Evolutionary conservation across 2,888 invertebrate species (phyloP).

Genomic region (Caradrina clavipalpis): DNA sequence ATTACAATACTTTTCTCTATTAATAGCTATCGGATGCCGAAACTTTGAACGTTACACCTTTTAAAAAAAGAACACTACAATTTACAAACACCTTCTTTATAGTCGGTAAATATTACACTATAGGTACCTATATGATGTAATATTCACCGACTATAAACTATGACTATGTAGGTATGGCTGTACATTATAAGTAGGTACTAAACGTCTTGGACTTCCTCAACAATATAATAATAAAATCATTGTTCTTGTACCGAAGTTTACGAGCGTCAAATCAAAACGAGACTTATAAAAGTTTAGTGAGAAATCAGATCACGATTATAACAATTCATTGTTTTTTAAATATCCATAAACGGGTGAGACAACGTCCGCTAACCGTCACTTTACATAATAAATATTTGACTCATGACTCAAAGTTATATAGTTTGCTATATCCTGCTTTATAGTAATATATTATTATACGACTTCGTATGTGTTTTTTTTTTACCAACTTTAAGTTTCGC

Average conservation of each 20-base stretch:
- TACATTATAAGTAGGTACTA: too few species aligned
- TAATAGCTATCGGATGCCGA: too few species aligned
- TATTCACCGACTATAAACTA: too few species aligned
- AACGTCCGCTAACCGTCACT: conserved; percentile 44
- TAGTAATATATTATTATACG: background rate
- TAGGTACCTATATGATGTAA: too few species aligned
- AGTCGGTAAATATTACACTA: too few species aligned
- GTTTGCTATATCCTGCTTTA: conserved; percentile 62
- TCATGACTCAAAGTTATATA: conserved; percentile 45
- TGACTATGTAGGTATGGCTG: too few species aligned
- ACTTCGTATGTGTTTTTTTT: too few species aligned
- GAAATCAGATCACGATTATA: conserved; percentile 57
- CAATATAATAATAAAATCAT: conserved; percentile 46
- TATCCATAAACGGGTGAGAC: conserved; percentile 54
- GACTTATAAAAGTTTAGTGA: conserved; percentile 48
- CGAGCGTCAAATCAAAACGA: conserved; percentile 39
- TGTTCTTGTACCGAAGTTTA: conserved; percentile 43
- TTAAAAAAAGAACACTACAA: too few species aligned
- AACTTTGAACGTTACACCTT: too few species aligned
- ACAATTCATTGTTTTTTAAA: conserved; percentile 65
- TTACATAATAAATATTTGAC: conserved; percentile 53
- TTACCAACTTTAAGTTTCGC: too few species aligned
- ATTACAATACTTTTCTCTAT: too few species aligned
- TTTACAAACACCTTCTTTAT: too few species aligned
- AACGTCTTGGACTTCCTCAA: conserved; percentile 28